These are phyloP conservation scores for Aplocera efformata DNA, from an alignment of 2,888 invertebrate genomes.

Conservation along the genomic window DNA sequence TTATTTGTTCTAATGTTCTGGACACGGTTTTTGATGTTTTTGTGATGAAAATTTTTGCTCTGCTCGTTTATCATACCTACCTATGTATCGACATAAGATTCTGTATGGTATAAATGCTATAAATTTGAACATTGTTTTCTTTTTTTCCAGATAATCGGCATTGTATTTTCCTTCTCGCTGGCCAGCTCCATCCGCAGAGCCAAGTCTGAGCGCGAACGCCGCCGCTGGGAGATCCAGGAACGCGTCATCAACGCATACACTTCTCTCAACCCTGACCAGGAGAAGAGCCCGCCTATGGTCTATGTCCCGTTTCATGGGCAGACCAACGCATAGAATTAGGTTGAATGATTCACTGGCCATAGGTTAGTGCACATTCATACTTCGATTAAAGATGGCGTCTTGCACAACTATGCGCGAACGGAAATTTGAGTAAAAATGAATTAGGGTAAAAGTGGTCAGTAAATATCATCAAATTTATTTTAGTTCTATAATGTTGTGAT, in stretches of 20 bases:
- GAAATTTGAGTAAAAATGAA: too few species aligned
- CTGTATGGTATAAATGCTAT: too few species aligned
- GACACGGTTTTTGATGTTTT: too few species aligned
- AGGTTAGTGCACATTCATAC: neutral
- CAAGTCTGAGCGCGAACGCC: conserved; percentile 85
- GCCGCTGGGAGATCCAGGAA: conserved; percentile 85
- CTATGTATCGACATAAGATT: too few species aligned
- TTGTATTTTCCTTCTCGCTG: conserved; percentile 93
- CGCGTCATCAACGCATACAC: conserved; percentile 77
- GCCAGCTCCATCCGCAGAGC: conserved; percentile 91
- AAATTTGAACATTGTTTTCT: conserved; percentile 12
- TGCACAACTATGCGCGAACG: too few species aligned
- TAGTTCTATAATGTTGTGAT: too few species aligned
- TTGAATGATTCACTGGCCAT: neutral
- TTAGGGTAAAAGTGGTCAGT: too few species aligned
- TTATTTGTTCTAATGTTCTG: too few species aligned
- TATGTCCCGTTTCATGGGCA: conserved; percentile 76
- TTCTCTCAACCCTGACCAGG: conserved; percentile 59
- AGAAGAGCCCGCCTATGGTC: conserved; percentile 62
- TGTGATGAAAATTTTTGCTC: too few species aligned
- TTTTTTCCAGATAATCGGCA: conserved; percentile 87
- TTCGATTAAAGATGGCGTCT: neutral
- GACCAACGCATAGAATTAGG: conserved; percentile 46
- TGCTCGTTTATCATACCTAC: too few species aligned
- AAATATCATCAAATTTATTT: too few species aligned